Base-by-base conservation (phyloP, 2,797 vertebrate genomes). In the Eurystomus glaucurus region DNA sequence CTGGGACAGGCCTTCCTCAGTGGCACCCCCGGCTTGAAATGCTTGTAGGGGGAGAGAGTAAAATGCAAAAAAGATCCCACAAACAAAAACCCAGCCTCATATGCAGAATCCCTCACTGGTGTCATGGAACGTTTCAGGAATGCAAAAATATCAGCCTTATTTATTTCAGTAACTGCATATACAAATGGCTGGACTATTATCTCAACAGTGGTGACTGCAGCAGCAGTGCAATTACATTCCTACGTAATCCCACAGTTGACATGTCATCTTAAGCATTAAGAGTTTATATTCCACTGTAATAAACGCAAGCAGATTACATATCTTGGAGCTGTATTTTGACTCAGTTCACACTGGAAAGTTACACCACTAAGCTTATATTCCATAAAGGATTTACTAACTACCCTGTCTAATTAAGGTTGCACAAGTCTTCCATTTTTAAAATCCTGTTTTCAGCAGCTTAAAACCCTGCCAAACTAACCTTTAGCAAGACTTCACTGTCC, bases 401-500 rank as follows among this genome's bases (percentile, higher is more conserved):
- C 12, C 10, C 50, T 62, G 12, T 35, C 66, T 96, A 88, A 93
- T 78, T 81, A 74, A 81, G 46, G 54, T 90, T 97, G 83, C 76
- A 69, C 79, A 96, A 94, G 57, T 85, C 76, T 51, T 86, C 29
- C 29, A 74, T 61, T 91, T 97, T 70, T 61, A 52, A 92, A 68
- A 66, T 81, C 17, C 48, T 50, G 33, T 45, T 94, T 86, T 92
- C 72, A 86, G 77, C 23, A 3, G 22, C 52, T 66, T 92, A 93
- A 88, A 90, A 66, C 65, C 62, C n/a, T 88, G 90, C 72, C 88
- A 92, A 90, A 81, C 31, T 76, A 91, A 94, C 82, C 57, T 88
- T 69, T 79, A 48, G 82, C 65, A 90, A 66, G 83, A 52, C 15
- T 69, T 39, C 52, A 61, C 45, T 43, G 26, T 65, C 65, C 35